These are phyloP conservation scores for Teinopalpus imperialis DNA, from an alignment of 2,888 invertebrate species.

Conservation along the genomic window DNA sequence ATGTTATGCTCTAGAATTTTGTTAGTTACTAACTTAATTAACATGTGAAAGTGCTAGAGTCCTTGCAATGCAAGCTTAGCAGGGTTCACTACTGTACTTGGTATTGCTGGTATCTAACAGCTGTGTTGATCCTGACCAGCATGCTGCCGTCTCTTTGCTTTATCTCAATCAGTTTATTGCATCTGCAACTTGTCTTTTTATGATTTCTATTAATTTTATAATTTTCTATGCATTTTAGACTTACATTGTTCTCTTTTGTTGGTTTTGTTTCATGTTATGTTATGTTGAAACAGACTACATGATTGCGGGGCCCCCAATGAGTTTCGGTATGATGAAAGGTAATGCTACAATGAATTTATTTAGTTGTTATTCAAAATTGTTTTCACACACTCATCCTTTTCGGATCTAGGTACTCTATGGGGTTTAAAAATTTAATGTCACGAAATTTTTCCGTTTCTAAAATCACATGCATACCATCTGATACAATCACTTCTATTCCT, in stretches of 20 bases:
- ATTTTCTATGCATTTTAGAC: constrained; percentile 72
- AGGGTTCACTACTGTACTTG: constrained; percentile 55
- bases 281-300: constrained; percentile 84
- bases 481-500: constrained; percentile 36
- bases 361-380: constrained; percentile 62
- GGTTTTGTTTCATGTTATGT: constrained; percentile 89
- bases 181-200: constrained; percentile 53
- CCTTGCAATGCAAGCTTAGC: constrained; percentile 67
- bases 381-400: constrained; percentile 62
- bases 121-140: constrained; percentile 56
- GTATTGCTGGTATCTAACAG: constrained; percentile 69
- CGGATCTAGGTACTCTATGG: constrained; percentile 70
- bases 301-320: constrained; percentile 91
- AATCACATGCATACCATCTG: constrained; percentile 59
- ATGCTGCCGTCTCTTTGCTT: constrained; percentile 72
- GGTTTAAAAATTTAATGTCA: constrained; percentile 51
- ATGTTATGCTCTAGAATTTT: constrained; percentile 45
- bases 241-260: constrained; percentile 85
- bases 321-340: constrained; percentile 94
- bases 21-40: constrained; percentile 71
- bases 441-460: constrained; percentile 60
- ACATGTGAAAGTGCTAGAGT: constrained; percentile 46
- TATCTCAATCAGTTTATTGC: constrained; percentile 44
- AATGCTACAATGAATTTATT: constrained; percentile 76
- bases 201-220: constrained; percentile 51